Evolutionary conservation across 2,113 vertebrate species (phyloP).

Genomic region (Amphilophus citrinellus): DNA sequence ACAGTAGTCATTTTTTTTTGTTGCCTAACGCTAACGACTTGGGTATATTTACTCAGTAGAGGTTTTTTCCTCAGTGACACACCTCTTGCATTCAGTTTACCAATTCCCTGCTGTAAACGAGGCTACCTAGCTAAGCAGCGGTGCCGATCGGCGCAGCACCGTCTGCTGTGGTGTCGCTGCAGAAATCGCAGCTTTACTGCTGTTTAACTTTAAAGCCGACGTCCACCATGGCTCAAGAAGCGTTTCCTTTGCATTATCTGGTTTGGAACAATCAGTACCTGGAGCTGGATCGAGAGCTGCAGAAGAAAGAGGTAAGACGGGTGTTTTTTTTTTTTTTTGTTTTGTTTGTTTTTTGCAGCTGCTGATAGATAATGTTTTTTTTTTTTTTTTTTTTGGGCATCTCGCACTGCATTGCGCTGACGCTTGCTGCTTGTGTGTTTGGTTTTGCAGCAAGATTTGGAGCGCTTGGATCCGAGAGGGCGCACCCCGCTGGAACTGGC

Average conservation of each 20-base stretch:
- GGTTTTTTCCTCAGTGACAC: background rate
- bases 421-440: slow-evolving; percentile 26
- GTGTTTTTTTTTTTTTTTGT: background rate
- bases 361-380: background rate
- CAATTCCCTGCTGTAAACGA: slow-evolving; percentile 2
- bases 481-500: slow-evolving; percentile 93
- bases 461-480: slow-evolving; percentile 88
- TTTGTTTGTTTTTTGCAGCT: background rate
- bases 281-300: slow-evolving; percentile 89
- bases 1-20: background rate
- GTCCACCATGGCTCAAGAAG: slow-evolving; percentile 81
- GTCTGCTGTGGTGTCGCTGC: slow-evolving; percentile 35
- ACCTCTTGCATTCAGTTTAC: slow-evolving; percentile 8
- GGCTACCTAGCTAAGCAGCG: slow-evolving; percentile 53
- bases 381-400: background rate
- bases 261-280: slow-evolving; percentile 91
- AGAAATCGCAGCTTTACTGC: slow-evolving; percentile 22
- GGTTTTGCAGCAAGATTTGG: slow-evolving; percentile 85
- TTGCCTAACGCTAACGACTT: background rate
- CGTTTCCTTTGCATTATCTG: slow-evolving; percentile 88
- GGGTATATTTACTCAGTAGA: background rate
- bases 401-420: slow-evolving; percentile 67
- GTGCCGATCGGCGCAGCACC: slow-evolving; percentile 2
- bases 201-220: background rate
- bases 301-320: slow-evolving; percentile 79